phyloP scores from a whole-genome alignment of 2,797 vertebrate genomes.

The Argya squamiceps region DNA sequence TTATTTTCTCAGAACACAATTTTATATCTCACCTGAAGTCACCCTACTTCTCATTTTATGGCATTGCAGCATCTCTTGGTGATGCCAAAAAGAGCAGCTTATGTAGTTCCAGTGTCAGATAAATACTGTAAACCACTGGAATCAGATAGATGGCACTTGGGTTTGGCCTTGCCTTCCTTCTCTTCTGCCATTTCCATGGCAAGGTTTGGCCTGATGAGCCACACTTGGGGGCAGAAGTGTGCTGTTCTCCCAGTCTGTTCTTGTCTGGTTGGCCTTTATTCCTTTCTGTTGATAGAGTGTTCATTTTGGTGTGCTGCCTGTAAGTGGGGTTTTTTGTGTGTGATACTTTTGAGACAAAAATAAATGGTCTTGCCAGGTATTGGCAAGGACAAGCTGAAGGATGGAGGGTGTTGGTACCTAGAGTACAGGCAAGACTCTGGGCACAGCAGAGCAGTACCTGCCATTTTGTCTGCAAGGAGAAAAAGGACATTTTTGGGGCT shows the following conservation, averaged over 20 bases:
- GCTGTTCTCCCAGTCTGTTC: neutral
- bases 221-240: neutral
- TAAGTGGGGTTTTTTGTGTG: neutral
- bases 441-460: neutral
- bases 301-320: neutral
- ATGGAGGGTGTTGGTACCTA: neutral
- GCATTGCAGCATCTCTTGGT: neutral
- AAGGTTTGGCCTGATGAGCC: neutral
- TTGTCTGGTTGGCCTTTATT: neutral
- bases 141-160: rapidly evolving
- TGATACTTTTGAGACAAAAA: neutral
- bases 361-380: neutral
- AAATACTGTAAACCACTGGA: neutral
- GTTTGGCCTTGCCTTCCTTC: neutral
- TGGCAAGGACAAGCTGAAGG: neutral
- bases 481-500: neutral
- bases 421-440: neutral
- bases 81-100: neutral
- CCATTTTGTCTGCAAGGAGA: neutral
- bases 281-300: neutral
- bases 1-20: neutral
- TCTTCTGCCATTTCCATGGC: neutral
- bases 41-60: neutral
- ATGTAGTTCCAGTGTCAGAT: neutral
- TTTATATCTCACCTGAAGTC: neutral